Conservation (phyloP, 2,797 vertebrate genomes). For the Anableps anableps region DNA sequence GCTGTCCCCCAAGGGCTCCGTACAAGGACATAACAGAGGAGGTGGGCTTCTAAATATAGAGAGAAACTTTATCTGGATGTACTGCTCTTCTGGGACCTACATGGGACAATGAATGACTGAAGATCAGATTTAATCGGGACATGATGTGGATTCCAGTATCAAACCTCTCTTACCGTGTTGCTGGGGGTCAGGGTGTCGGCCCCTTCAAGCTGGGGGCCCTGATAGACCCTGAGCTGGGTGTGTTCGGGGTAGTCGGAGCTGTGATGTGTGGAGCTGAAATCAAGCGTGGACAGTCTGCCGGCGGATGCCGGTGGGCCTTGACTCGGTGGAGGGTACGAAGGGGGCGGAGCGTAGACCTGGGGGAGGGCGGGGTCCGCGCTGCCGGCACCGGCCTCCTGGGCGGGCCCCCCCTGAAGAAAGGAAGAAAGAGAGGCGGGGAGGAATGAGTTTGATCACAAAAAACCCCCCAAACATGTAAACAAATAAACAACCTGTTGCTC, state of each 20-base stretch:
- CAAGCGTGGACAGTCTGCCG: constrained; percentile 78
- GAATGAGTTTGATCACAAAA: constrained; percentile 10
- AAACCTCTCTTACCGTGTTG: constrained; percentile 74
- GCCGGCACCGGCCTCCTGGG: constrained; percentile 80
- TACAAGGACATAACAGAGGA: constrained; percentile 71
- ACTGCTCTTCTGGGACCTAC: constrained; percentile 50
- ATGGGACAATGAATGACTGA: constrained; percentile 33
- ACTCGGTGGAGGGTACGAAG: constrained; percentile 80
- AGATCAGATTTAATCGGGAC: constrained; percentile 40
- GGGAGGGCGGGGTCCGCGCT: constrained; percentile 78
- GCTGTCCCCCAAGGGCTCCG: constrained; percentile 61
- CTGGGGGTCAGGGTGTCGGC: constrained; percentile 68
- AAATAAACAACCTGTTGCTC: constrained; percentile 15
- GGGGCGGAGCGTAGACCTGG: constrained; percentile 83
- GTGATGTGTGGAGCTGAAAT: constrained; percentile 77
- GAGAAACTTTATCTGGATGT: constrained; percentile 57
- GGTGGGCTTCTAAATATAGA: constrained; percentile 73
- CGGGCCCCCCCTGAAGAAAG: constrained; percentile 73
- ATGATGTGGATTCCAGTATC: constrained; percentile 22
- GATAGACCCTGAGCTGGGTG: constrained; percentile 82
- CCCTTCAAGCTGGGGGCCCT: constrained; percentile 80
- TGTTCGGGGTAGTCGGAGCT: constrained; percentile 81
- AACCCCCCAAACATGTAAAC: constrained; percentile 23
- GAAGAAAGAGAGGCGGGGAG: not conserved
- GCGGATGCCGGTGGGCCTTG: constrained; percentile 75